These are phyloP conservation scores for Lithobates sylvaticus DNA, from an alignment of 2,797 vertebrate species.

Conservation along the genomic window DNA sequence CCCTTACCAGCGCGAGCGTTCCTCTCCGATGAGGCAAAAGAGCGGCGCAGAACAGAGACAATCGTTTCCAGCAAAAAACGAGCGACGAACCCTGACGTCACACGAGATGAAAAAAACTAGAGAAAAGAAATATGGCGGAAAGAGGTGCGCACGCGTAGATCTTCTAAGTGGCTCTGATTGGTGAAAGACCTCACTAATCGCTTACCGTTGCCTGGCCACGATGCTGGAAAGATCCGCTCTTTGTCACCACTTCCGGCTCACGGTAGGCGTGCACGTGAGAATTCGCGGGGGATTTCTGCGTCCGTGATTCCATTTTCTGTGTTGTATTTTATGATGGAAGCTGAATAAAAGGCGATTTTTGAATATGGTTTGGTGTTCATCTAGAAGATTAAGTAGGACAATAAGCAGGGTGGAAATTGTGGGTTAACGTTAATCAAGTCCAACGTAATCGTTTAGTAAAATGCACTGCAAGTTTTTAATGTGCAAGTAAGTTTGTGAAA, in stretches of 20 bases:
- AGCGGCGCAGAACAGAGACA: neutral
- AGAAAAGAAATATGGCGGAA: constrained; percentile 46
- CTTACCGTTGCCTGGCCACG: neutral
- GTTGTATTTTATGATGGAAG: too few species aligned
- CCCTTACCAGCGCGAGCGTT: constrained; percentile 34
- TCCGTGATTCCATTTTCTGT: neutral
- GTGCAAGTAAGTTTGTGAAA: too few species aligned
- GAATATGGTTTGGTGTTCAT: too few species aligned
- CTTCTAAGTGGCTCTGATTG: neutral
- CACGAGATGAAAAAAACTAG: constrained; percentile 8
- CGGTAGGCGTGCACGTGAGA: neutral
- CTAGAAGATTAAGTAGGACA: too few species aligned
- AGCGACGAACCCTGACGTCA: constrained; percentile 37
- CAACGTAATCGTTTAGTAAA: too few species aligned
- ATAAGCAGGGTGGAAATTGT: too few species aligned
- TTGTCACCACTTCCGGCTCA: constrained; percentile 11
- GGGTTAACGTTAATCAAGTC: too few species aligned
- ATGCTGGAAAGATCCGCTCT: neutral
- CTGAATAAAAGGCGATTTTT: too few species aligned
- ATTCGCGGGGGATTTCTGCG: constrained; percentile 2
- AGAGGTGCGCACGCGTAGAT: neutral
- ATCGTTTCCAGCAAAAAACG: constrained; percentile 19
- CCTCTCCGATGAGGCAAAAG: constrained; percentile 13
- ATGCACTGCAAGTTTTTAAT: too few species aligned
- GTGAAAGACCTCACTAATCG: too few species aligned